Conservation (phyloP, 2,797 vertebrate species). For the Diglossa cyanea region DNA sequence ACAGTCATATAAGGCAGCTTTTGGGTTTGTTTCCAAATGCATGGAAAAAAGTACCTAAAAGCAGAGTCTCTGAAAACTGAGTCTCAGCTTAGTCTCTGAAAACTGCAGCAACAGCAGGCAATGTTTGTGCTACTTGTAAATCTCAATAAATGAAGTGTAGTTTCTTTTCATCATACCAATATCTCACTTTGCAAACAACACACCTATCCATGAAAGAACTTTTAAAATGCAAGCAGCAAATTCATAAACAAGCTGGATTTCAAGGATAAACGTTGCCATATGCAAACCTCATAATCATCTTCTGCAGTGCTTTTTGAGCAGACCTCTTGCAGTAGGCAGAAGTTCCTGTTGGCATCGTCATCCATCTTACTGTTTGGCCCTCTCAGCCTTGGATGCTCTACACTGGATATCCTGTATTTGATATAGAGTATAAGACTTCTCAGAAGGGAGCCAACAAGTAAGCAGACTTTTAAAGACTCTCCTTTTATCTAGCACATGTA, state of each 20-base stretch:
- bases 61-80: not conserved
- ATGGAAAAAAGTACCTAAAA: not conserved
- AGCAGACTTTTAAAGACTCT: not conserved
- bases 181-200: not conserved
- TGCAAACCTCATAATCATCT: not conserved
- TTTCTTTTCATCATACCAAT: not conserved
- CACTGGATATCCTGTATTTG: not conserved
- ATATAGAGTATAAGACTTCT: not conserved
- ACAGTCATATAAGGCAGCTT: not conserved
- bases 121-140: not conserved
- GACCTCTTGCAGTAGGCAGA: not conserved
- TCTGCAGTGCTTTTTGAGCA: not conserved
- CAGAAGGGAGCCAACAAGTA: not conserved
- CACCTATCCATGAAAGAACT: not conserved
- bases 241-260: not conserved
- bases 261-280: not conserved
- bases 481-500: not conserved
- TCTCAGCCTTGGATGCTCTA: not conserved
- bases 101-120: not conserved
- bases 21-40: not conserved
- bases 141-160: not conserved
- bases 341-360: not conserved
- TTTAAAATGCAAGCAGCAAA: not conserved
- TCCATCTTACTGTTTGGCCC: not conserved
- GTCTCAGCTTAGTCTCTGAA: not conserved